phyloP scores from a whole-genome alignment of 2,888 invertebrate genomes.

The Papilio demoleus region DNA sequence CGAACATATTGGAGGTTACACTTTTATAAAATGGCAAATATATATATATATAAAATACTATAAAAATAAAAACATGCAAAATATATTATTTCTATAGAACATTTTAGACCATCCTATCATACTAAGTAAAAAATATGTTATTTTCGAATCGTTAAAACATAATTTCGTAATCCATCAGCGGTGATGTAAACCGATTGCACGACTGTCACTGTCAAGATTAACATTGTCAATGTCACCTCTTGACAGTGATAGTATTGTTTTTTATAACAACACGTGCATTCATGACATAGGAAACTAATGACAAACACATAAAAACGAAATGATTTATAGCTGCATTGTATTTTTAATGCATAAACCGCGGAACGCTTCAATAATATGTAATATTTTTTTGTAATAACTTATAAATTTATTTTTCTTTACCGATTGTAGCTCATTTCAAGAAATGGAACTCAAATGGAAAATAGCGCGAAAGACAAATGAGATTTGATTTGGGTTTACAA shows the following conservation, averaged over 20 bases:
- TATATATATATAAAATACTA: conserved; percentile 11
- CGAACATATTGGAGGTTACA: conserved; percentile 58
- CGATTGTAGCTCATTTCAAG: neutral
- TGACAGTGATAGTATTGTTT: neutral
- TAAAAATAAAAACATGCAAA: neutral
- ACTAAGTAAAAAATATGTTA: neutral
- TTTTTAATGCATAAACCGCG: neutral
- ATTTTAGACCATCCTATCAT: conserved; percentile 15
- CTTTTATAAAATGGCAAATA: conserved; percentile 41
- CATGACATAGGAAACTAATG: neutral
- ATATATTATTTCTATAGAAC: neutral
- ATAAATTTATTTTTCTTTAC: neutral
- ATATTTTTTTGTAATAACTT: neutral
- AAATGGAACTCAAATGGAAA: neutral
- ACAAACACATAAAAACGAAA: neutral
- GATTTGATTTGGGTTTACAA: neutral
- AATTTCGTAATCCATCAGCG: conserved; percentile 24
- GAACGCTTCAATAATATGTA: neutral
- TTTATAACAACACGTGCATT: neutral
- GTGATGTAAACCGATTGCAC: conserved; percentile 26
- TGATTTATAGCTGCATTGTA: neutral
- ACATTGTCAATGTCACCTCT: conserved; percentile 32
- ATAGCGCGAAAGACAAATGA: conserved; percentile 5
- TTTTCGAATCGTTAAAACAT: conserved; percentile 9
- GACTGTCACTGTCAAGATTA: conserved; percentile 21